Evolutionary conservation across 2,113 vertebrate genomes (phyloP), one percentile per base, ranked within the genome.

Genomic region (Sturnira hondurensis): DNA sequence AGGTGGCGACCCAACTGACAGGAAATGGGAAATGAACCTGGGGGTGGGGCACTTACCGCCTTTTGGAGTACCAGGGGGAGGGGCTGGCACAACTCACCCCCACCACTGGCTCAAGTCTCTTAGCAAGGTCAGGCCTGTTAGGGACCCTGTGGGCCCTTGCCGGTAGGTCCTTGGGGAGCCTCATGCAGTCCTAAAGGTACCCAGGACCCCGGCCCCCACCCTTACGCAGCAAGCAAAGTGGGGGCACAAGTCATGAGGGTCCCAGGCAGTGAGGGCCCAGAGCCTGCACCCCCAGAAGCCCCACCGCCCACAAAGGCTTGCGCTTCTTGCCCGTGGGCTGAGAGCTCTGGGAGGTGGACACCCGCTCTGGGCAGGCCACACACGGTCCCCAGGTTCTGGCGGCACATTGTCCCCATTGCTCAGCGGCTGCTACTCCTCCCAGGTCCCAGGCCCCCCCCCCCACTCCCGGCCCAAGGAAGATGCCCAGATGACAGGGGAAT

Each of bases 11-110:
- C 77, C 11, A 6, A 73, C 78, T 65, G 54, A 76, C 78, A 96
- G 96, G 94, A 97, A 96, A 77, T 90, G 78, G 97, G 92, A 98
- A 96, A 86, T 88, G 97, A 96, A 97, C 26, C 77, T 93, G 33
- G 91, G 92, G 96, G 22, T 9, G n/a, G 61, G 84, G 86, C 52
- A 68, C 13, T 45, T 4, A 7, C 36, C 47, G 89, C 41, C 81
- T 78, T 95, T 36, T 77, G 58, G 63, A 82, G 83, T 24, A 19
- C 67, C 89, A 86, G 78, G 16, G 63, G 68, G 82, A 76, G 56
- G 91, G 56, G 38, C 54, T 71, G 74, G 83, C 68, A 80, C 47
- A 38, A 65, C 38, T 52, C 41, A 38, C 70, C 38, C 22, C 8
- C 65, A 4, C 24, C 28, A 4, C 9, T 0, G 50, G 56, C 70